Evolutionary conservation across 2,797 vertebrate genomes (phyloP).

Genomic region (Triplophysa yarkandensis): DNA sequence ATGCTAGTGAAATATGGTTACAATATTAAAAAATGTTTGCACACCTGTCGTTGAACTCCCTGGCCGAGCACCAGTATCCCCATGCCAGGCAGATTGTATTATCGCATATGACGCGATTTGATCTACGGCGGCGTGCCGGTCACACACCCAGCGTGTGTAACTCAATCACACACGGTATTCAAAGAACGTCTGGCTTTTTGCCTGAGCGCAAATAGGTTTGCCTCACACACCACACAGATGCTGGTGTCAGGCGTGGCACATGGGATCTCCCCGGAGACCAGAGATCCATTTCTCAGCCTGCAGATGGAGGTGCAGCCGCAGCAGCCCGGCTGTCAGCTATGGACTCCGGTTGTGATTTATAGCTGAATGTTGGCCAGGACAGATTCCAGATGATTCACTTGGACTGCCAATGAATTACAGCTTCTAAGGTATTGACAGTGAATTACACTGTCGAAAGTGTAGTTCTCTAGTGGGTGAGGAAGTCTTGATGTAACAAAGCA

Average conservation of each 20-base stretch:
- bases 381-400: constrained; percentile 18
- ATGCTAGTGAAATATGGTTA: constrained; percentile 48
- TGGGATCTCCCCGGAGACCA: constrained; percentile 59
- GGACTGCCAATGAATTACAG: neutral
- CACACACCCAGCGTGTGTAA: constrained; percentile 70
- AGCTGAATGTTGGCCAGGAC: constrained; percentile 15
- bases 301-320: constrained; percentile 60
- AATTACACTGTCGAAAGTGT: neutral
- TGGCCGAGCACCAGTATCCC: constrained; percentile 39
- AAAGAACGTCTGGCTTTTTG: constrained; percentile 76
- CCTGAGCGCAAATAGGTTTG: constrained; percentile 73
- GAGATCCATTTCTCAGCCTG: constrained; percentile 68
- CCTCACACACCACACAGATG: constrained; percentile 60
- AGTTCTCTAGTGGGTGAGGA: neutral
- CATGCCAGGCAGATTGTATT: constrained; percentile 67
- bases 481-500: neutral
- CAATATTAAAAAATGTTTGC: constrained; percentile 53
- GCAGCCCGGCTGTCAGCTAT: constrained; percentile 51
- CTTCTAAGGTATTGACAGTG: constrained; percentile 15
- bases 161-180: constrained; percentile 75
- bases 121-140: constrained; percentile 68
- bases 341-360: constrained; percentile 47
- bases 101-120: constrained; percentile 74
- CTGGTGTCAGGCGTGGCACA: constrained; percentile 46
- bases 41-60: constrained; percentile 75